Percentiles rank a stretch among this genome's conserved stretches.
phyloP scores from a whole-genome alignment of 37 sponge, comb jelly and placozoan genomes.

The Beroe forskalii region DNA sequence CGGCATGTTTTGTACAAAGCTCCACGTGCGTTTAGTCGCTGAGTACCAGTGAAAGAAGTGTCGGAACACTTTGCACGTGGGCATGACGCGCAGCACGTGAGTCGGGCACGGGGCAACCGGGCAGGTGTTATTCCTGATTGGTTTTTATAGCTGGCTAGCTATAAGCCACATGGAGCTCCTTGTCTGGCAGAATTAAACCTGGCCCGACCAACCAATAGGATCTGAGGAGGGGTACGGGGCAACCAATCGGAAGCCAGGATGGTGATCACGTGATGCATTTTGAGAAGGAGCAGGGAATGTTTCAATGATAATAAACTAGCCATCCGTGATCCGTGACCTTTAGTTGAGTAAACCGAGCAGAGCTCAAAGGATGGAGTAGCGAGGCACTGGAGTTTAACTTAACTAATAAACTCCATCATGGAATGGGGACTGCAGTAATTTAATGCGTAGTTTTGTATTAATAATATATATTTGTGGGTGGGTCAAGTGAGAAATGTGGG shows the following conservation, averaged over 20 bases:
- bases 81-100: not conserved
- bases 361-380: too few relatives aligned
- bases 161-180: conserved; percentile 50
- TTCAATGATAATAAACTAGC: not conserved
- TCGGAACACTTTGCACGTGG: not conserved
- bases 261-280: not conserved
- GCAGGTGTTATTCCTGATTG: not conserved
- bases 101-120: not conserved
- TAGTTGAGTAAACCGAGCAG: too few relatives aligned
- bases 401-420: too few relatives aligned
- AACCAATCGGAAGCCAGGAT: not conserved
- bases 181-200: conserved; percentile 44
- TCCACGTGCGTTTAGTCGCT: not conserved
- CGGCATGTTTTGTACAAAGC: not conserved
- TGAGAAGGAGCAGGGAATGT: too few relatives aligned
- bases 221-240: not conserved
- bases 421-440: too few relatives aligned
- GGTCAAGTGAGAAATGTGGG: too few relatives aligned
- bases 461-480: too few relatives aligned
- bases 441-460: too few relatives aligned
- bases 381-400: too few relatives aligned
- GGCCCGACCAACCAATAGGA: not conserved
- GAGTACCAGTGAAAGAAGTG: not conserved
- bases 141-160: not conserved
- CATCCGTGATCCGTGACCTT: not conserved